These are phyloP conservation scores for Procavia capensis DNA, from an alignment of 2,113 vertebrate genomes.

Conservation along the genomic window DNA sequence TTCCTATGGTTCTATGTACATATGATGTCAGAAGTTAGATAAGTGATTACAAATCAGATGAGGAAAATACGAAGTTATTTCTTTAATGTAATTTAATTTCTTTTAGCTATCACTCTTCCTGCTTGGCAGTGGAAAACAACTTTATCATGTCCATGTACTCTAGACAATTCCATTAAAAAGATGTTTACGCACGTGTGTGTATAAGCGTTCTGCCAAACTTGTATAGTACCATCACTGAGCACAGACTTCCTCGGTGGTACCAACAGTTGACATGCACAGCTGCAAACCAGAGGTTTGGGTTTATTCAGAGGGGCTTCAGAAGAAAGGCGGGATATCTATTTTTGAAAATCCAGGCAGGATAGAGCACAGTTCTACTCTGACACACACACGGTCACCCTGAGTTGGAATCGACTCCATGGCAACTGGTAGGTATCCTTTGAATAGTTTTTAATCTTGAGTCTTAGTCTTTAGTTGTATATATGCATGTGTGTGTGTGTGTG, in stretches of 20 bases:
- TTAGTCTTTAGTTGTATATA: background rate
- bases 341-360: background rate
- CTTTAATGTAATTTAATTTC: background rate
- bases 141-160: background rate
- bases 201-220: background rate
- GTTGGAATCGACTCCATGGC: background rate
- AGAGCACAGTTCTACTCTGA: background rate
- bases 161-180: background rate
- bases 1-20: background rate
- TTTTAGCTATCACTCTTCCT: background rate
- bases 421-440: background rate
- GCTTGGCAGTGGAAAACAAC: background rate
- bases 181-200: background rate
- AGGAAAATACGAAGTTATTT: background rate
- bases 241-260: background rate
- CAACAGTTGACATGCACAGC: background rate
- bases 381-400: background rate
- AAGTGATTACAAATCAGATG: slow-evolving; percentile 25
- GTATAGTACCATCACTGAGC: background rate
- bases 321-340: background rate
- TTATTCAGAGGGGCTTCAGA: background rate
- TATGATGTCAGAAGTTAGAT: slow-evolving; percentile 36
- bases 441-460: background rate
- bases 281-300: background rate
- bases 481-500: background rate